A percentile compares a stretch with the other conserved stretches of the same genome.
Evolutionary conservation across 64 coral and sea anemone species (phyloP).

Genomic region (Dendronephthya gigantea): DNA sequence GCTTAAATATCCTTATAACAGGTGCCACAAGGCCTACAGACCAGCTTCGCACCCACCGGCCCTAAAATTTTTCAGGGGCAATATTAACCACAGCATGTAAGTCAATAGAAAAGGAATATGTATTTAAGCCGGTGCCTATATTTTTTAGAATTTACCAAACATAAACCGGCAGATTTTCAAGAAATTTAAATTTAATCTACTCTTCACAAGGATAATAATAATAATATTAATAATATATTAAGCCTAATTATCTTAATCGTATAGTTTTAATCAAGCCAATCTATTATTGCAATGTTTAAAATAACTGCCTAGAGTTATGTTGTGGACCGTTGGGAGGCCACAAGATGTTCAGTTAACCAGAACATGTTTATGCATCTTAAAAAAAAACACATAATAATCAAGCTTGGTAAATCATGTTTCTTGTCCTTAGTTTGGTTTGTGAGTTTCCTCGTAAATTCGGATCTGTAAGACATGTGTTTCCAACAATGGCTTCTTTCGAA

Average conservation of each 20-base stretch:
- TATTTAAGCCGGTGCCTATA: not conserved
- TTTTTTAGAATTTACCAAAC: constrained; percentile 7
- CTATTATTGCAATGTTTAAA: not conserved
- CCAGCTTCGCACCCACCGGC: not conserved
- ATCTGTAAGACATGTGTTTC: not conserved
- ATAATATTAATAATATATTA: not conserved
- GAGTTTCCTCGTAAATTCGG: not conserved
- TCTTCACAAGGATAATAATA: not conserved
- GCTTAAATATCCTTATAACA: not conserved
- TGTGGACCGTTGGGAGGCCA: not conserved
- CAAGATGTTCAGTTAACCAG: not conserved
- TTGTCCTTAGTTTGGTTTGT: not conserved
- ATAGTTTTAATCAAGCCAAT: not conserved
- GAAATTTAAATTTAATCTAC: not conserved
- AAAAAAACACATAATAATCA: not conserved
- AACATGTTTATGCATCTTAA: not conserved
- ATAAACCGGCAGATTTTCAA: not conserved
- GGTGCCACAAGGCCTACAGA: not conserved
- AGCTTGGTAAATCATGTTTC: not conserved
- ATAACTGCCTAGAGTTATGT: not conserved
- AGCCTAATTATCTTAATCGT: not conserved
- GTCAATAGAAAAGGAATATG: not conserved
- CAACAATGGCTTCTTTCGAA: no score
- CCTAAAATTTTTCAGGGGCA: not conserved
- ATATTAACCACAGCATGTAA: not conserved